Conservation (phyloP, 1,140 invertebrate genomes). For the Cyrtorhinus lividipennis region DNA sequence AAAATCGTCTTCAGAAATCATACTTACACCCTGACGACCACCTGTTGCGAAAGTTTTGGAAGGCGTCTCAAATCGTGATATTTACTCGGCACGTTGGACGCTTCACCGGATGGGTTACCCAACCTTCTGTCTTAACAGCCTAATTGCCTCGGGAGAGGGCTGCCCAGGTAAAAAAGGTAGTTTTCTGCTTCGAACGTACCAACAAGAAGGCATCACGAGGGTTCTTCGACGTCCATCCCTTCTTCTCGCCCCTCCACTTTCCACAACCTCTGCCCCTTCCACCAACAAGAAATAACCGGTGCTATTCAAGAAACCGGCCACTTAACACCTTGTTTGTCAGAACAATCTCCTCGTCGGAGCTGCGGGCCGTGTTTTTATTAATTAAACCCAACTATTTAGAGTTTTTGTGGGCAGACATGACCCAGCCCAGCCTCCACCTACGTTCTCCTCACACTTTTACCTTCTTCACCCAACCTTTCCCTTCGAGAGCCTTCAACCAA, state of each 20-base stretch:
- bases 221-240: not conserved
- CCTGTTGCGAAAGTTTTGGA: not conserved
- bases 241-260: not conserved
- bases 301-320: constrained; percentile 9
- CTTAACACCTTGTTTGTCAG: constrained; percentile 9
- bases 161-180: not conserved
- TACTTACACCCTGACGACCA: no score
- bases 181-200: not conserved
- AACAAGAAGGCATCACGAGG: not conserved
- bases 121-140: not conserved
- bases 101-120: not conserved
- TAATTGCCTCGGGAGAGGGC: not conserved
- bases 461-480: not conserved
- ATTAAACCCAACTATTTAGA: constrained; percentile 10
- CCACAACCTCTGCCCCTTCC: not conserved
- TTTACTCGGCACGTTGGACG: no score
- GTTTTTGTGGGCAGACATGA: constrained; percentile 9
- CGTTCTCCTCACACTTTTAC: constrained; percentile 2
- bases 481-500: no score
- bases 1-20: no score
- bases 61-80: no score
- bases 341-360: not conserved
- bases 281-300: not conserved
- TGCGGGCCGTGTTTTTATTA: not conserved
- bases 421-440: not conserved